These are phyloP conservation scores for Etheostoma perlongum DNA, from an alignment of 2,797 vertebrate genomes.

Conservation along the genomic window DNA sequence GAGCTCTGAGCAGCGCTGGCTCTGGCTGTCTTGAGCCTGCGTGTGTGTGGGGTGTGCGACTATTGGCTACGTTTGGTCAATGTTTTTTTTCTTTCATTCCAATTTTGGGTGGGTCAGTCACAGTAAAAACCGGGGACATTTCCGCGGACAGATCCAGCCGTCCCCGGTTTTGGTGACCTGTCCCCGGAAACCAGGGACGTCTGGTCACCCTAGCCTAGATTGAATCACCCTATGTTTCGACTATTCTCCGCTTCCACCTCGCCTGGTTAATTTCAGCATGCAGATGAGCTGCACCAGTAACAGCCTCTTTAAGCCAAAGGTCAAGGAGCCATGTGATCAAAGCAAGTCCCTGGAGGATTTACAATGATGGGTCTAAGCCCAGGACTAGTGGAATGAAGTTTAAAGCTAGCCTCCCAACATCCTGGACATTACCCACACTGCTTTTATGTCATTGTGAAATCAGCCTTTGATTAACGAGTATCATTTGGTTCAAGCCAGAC, in stretches of 20 bases:
- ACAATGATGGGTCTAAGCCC: slow-evolving; percentile 47
- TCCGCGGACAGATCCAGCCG: too few relatives aligned
- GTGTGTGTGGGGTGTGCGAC: too few relatives aligned
- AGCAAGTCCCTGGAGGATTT: slow-evolving; percentile 40
- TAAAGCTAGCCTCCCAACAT: slow-evolving; percentile 11
- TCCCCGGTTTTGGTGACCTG: too few relatives aligned
- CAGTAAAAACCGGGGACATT: too few relatives aligned
- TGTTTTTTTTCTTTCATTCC: too few relatives aligned
- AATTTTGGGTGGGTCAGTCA: too few relatives aligned
- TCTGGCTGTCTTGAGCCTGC: too few relatives aligned
- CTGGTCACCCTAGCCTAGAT: not conserved
- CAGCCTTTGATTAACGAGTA: slow-evolving; percentile 70
- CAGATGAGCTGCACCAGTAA: slow-evolving; percentile 32
- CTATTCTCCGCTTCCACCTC: not conserved
- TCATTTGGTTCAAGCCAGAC: slow-evolving; percentile 66
- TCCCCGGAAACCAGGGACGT: too few relatives aligned
- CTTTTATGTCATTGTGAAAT: slow-evolving; percentile 61
- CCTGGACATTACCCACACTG: slow-evolving; percentile 33
- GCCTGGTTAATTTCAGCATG: slow-evolving; percentile 10
- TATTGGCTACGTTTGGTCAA: too few relatives aligned
- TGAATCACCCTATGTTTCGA: not conserved
- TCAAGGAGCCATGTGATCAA: slow-evolving; percentile 59
- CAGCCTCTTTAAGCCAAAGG: slow-evolving; percentile 51
- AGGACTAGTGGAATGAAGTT: slow-evolving; percentile 39
- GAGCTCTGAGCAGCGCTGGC: too few relatives aligned